A percentile compares a stretch with the other conserved stretches of the same genome.
phyloP scores from a whole-genome alignment of 1,140 invertebrate species.

The Ceratosolen fusciceps region DNA sequence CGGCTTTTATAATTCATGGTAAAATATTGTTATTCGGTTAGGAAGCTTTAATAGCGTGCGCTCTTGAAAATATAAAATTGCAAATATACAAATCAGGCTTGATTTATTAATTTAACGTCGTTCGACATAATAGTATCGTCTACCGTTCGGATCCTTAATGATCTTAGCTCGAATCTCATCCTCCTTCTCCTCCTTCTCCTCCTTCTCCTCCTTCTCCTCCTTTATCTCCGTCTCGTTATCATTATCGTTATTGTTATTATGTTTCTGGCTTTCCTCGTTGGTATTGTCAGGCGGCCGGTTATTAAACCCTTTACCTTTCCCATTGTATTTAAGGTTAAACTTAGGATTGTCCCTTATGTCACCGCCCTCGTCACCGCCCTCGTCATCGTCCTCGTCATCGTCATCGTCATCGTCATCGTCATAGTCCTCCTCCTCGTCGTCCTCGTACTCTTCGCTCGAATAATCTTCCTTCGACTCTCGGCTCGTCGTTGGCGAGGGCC shows the following conservation, averaged over 20 bases:
- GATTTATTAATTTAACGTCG: conserved; percentile 14
- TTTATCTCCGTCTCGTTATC: not conserved
- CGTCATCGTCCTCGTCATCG: conserved; percentile 12
- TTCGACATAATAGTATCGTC: conserved; percentile 51
- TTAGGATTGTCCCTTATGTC: conserved; percentile 15
- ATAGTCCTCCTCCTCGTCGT: conserved; percentile 39
- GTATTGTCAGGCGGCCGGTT: not conserved
- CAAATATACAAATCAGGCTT: conserved; percentile 20
- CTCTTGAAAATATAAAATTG: too few species aligned
- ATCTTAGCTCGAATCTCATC: not conserved
- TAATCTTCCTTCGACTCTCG: not conserved
- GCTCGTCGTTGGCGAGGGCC: conserved; percentile 18
- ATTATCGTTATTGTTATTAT: not conserved
- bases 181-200: conserved; percentile 1
- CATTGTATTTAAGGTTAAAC: conserved; percentile 1
- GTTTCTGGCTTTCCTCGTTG: not conserved
- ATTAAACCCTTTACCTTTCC: not conserved
- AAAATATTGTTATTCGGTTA: not conserved
- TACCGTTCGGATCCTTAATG: conserved; percentile 49
- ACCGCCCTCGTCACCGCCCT: conserved; percentile 17
- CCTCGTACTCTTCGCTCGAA: not conserved
- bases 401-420: conserved; percentile 41
- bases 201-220: not conserved
- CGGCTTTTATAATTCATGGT: not conserved
- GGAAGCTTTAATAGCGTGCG: too few species aligned